Conservation (phyloP, 2,888 invertebrate species). For the Tachystola acroxantha region DNA sequence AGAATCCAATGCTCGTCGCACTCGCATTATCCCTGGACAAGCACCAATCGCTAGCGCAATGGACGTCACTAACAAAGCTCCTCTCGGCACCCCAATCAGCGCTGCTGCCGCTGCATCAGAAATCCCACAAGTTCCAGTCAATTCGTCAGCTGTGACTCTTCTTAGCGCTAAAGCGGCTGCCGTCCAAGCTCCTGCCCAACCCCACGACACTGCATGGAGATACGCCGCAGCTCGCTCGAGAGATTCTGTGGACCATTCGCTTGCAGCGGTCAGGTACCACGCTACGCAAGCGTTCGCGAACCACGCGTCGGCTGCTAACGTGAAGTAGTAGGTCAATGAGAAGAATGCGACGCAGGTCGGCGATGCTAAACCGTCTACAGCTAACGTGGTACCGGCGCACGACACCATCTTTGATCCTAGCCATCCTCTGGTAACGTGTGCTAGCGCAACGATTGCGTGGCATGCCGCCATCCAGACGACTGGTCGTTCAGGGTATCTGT, state of each 20-base stretch:
- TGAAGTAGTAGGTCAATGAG: conserved; percentile 87
- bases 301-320: conserved; percentile 89
- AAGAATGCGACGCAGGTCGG: conserved; percentile 86
- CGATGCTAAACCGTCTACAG: conserved; percentile 68
- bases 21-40: conserved; percentile 86
- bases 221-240: conserved; percentile 91
- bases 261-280: conserved; percentile 93
- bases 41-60: conserved; percentile 85
- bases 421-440: conserved; percentile 84
- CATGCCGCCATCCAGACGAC: conserved; percentile 94
- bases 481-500: conserved; percentile 95
- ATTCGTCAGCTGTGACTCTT: conserved; percentile 86
- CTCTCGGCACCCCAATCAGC: conserved; percentile 80
- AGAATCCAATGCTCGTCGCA: conserved; percentile 76
- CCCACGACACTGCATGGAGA: conserved; percentile 93
- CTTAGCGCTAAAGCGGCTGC: conserved; percentile 89
- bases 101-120: conserved; percentile 78
- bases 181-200: conserved; percentile 90
- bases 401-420: conserved; percentile 61
- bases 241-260: conserved; percentile 96
- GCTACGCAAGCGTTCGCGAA: conserved; percentile 93
- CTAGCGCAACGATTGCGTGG: conserved; percentile 88
- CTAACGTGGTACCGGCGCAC: conserved; percentile 55
- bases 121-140: conserved; percentile 91
- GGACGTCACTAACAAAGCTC: conserved; percentile 82